These are phyloP conservation scores for Aphelenchoides avenae DNA, from an alignment of 1,140 invertebrate genomes.

Conservation along the genomic window DNA sequence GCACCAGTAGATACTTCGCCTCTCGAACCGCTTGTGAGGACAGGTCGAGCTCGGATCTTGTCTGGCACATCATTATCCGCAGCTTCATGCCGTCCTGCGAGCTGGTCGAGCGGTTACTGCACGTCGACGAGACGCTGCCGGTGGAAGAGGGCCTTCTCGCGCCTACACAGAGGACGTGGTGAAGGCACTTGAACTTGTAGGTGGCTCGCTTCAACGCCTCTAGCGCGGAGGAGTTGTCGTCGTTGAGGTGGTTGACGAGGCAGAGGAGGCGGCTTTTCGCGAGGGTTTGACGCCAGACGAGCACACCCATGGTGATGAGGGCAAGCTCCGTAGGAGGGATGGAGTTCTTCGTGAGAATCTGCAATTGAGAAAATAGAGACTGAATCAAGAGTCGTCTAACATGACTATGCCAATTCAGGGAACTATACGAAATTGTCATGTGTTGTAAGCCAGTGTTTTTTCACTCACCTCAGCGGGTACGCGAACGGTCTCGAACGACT, in stretches of 20 bases:
- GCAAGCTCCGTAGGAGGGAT: constrained; percentile 38
- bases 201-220: constrained; percentile 45
- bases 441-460: no score
- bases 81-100: constrained; percentile 44
- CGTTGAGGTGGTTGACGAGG: constrained; percentile 32
- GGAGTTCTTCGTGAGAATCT: constrained; percentile 33
- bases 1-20: constrained; percentile 32
- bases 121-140: constrained; percentile 16
- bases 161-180: constrained; percentile 45
- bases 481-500: constrained; percentile 35
- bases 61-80: constrained; percentile 52
- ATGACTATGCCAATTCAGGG: no score
- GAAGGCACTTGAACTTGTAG: constrained; percentile 47
- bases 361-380: constrained; percentile 9
- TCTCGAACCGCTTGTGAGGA: constrained; percentile 42
- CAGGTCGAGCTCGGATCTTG: constrained; percentile 37
- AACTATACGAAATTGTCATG: no score
- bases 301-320: constrained; percentile 42
- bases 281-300: constrained; percentile 35
- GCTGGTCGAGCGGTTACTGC: background rate
- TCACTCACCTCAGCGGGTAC: constrained; percentile 15
- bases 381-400: constrained; percentile 7
- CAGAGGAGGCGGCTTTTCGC: constrained; percentile 36
- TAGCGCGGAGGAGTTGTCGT: constrained; percentile 21
- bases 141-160: constrained; percentile 15